Base-by-base conservation (phyloP, 2,113 vertebrate genomes). In the Athene noctua region DNA sequence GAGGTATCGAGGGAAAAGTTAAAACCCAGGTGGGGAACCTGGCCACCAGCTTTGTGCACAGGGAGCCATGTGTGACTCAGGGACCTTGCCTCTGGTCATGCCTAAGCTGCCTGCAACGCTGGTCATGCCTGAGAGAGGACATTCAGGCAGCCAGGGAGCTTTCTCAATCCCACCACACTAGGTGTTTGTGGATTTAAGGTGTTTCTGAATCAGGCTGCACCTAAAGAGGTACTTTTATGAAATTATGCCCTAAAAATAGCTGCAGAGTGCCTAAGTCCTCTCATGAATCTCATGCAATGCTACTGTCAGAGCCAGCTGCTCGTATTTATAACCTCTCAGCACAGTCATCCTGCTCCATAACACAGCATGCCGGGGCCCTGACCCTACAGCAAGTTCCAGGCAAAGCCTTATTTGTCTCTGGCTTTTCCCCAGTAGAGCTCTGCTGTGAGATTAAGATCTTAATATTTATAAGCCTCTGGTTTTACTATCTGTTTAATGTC, bases 391-490 rank as follows among this genome's bases (percentile, higher is more conserved):
- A 0, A 68, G 54, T 81, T 92, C 82, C 87, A 92, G 92, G 92
- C 87, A 92, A 87, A 85, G 49, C 32, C 65, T 93, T 82, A 47
- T 90, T 72, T 82, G 61, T 90, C 66, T 93, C 81, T 82, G 66
- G 78, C 78, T 92, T 91, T 80, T 27, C 36, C 81, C 61, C 93
- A 92, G 89, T 27, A 68, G 44, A 96, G 36, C 23, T 96, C 73
- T 68, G 57, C 80, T 72, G 44, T 67, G 70, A 89, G 92, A 95
- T 91, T 87, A 91, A 79, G 77, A 94, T 87, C 80, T 95, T 88
- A 91, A 80, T 88, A 93, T 95, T 96, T 86, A 91, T 83, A 95
- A 92, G 40, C 47, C 49, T 91, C 51, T 88, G 74, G 51, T 92
- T 92, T 94, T 82, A 91, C 89, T 90, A 46, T 52, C 58, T 70